A percentile compares a stretch with the other conserved stretches of the same genome.
phyloP scores from a whole-genome alignment of 2,797 vertebrate genomes.

The Sparidentex hasta region DNA sequence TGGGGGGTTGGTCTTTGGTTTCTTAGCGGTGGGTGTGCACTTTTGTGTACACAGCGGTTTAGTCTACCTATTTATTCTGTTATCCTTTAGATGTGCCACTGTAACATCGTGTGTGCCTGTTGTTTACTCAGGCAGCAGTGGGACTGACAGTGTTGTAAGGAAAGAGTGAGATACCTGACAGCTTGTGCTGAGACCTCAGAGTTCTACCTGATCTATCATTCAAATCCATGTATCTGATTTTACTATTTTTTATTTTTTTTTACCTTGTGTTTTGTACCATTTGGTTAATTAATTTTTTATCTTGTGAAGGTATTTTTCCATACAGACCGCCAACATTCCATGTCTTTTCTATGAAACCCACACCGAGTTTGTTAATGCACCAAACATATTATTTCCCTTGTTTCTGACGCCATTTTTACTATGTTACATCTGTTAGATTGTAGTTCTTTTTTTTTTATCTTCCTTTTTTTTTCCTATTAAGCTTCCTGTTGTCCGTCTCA shows the following conservation, averaged over 20 bases:
- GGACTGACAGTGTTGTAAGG: constrained; percentile 8
- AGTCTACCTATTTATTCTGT: constrained; percentile 42
- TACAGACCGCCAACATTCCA: constrained; percentile 16
- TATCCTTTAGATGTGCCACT: constrained; percentile 21
- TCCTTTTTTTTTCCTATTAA: constrained; percentile 17
- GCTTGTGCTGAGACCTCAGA: constrained; percentile 11
- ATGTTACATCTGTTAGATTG: constrained; percentile 19
- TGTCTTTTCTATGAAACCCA: not conserved
- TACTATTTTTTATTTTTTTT: constrained; percentile 8
- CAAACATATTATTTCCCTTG: constrained; percentile 31
- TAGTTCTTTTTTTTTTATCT: constrained; percentile 34
- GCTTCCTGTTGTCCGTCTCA: constrained; percentile 3
- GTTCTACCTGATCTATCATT: constrained; percentile 21
- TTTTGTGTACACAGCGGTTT: constrained; percentile 32
- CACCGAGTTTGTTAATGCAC: constrained; percentile 31
- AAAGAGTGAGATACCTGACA: constrained; percentile 10
- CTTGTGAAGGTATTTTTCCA: constrained; percentile 5
- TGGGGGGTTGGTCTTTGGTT: constrained; percentile 3
- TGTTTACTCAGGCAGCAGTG: constrained; percentile 19
- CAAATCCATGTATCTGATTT: constrained; percentile 11
- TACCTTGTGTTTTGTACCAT: constrained; percentile 22
- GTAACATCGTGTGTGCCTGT: constrained; percentile 4
- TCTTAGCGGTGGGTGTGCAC: not conserved
- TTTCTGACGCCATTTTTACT: constrained; percentile 27
- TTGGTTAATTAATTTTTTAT: constrained; percentile 21